Evolutionary conservation across 2,113 vertebrate genomes (phyloP).

Genomic region (Burhinus oedicnemus): DNA sequence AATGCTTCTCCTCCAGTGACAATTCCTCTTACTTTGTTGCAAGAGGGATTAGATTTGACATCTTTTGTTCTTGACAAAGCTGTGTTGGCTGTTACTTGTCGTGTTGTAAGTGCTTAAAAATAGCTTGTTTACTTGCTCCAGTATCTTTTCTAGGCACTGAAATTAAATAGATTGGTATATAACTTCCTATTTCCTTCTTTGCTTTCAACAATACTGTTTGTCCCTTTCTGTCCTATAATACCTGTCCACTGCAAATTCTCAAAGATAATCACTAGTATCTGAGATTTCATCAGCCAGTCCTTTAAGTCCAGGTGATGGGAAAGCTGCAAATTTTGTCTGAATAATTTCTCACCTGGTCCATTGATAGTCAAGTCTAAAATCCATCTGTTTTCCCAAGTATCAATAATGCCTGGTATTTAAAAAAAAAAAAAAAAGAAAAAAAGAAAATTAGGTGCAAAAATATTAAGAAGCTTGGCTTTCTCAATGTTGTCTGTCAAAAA

Average conservation of each 20-base stretch:
- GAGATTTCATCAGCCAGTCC: neutral
- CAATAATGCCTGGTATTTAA: neutral
- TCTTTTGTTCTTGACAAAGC: conserved; percentile 14
- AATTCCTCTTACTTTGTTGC: neutral
- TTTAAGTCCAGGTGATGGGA: neutral
- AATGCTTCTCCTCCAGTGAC: neutral
- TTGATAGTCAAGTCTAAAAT: neutral
- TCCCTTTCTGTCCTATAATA: neutral
- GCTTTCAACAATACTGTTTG: neutral
- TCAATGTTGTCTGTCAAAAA: neutral
- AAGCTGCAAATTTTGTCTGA: neutral
- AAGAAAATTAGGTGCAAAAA: neutral
- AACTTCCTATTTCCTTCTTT: neutral
- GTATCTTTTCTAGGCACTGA: neutral
- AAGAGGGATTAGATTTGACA: neutral
- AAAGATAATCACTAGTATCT: neutral
- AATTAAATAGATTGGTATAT: neutral
- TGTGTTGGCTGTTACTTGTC: neutral
- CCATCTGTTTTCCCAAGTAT: neutral
- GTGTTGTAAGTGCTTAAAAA: neutral
- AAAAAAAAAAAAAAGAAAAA: neutral
- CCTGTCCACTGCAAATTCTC: neutral
- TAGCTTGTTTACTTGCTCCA: neutral
- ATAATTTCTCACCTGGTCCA: neutral
- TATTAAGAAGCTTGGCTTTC: neutral